Conservation (phyloP, 2,888 invertebrate genomes). For the Drosophila kokeensis region DNA sequence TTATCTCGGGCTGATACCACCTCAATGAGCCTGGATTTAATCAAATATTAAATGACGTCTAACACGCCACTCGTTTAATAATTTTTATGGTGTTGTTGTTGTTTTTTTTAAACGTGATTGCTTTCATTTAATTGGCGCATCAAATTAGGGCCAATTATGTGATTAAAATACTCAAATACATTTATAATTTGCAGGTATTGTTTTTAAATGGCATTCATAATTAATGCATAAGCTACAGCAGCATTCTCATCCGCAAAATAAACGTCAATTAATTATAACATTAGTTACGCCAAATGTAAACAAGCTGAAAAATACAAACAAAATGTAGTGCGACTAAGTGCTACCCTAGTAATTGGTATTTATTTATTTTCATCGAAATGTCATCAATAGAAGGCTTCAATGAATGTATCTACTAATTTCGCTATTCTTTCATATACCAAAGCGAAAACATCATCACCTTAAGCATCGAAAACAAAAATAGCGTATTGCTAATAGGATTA, state of each 20-base stretch:
- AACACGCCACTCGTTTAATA: constrained; percentile 6
- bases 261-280: constrained; percentile 73
- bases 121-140: constrained; percentile 57
- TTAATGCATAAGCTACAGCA: constrained; percentile 43
- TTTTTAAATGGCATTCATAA: constrained; percentile 42
- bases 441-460: neutral
- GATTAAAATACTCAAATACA: constrained; percentile 49
- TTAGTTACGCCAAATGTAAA: constrained; percentile 19
- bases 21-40: neutral
- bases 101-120: constrained; percentile 28
- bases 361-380: neutral
- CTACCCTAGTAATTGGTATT: neutral
- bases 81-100: neutral
- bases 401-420: neutral
- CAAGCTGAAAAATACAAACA: constrained; percentile 3
- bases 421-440: neutral
- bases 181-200: constrained; percentile 34
- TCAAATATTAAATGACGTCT: constrained; percentile 25
- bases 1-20: neutral
- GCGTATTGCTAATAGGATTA: neutral
- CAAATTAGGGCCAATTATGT: constrained; percentile 76
- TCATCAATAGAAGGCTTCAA: neutral
- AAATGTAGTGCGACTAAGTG: neutral
- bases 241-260: constrained; percentile 46
- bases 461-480: neutral